These are phyloP conservation scores for Drosophila paramelanica DNA, from an alignment of 2,888 invertebrate species.

Conservation along the genomic window DNA sequence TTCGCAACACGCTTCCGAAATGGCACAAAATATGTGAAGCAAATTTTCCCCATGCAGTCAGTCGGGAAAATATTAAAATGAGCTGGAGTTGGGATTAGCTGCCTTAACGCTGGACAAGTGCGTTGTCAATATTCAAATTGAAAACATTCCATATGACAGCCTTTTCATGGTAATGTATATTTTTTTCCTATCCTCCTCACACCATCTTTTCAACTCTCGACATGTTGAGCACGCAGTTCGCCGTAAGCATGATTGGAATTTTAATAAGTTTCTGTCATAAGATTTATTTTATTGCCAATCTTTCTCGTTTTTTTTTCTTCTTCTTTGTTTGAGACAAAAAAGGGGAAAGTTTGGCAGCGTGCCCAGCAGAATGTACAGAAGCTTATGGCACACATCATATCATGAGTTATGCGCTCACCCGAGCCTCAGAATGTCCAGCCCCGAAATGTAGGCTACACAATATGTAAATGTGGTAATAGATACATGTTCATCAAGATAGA, in stretches of 20 bases:
- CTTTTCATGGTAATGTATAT: background rate
- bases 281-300: constrained; percentile 43
- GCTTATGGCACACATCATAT: constrained; percentile 45
- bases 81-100: constrained; percentile 19
- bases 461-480: constrained; percentile 42
- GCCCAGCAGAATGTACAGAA: constrained; percentile 36
- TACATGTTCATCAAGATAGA: constrained; percentile 10
- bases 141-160: constrained; percentile 60
- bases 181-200: background rate
- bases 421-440: constrained; percentile 14
- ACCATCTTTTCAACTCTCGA: constrained; percentile 4
- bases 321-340: background rate
- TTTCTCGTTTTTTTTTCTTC: constrained; percentile 12
- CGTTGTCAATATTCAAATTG: constrained; percentile 69
- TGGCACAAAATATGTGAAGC: constrained; percentile 44
- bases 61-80: constrained; percentile 41
- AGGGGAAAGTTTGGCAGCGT: constrained; percentile 20
- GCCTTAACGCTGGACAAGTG: constrained; percentile 35
- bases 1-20: constrained; percentile 11
- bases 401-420: constrained; percentile 46
- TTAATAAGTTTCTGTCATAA: constrained; percentile 63
- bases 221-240: constrained; percentile 35
- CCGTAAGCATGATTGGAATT: constrained; percentile 66
- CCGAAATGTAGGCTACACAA: constrained; percentile 18
- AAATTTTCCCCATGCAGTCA: constrained; percentile 32